These are phyloP conservation scores for Asarcornis scutulata DNA, from an alignment of 2,113 vertebrate species.

Conservation along the genomic window DNA sequence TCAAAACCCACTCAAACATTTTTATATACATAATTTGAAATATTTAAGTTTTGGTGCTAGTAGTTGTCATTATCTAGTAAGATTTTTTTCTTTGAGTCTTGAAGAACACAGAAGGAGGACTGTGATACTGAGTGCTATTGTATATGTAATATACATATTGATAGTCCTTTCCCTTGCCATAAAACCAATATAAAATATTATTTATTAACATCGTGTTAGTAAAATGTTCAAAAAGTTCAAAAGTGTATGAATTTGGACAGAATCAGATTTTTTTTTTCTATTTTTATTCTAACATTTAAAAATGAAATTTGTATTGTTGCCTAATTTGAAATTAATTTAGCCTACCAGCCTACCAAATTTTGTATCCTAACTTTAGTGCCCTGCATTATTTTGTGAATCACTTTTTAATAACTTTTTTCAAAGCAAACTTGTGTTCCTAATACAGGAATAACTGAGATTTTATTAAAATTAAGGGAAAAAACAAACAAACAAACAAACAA, in stretches of 20 bases:
- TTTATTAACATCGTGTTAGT: neutral
- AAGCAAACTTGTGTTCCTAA: neutral
- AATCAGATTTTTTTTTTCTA: neutral
- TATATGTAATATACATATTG: neutral
- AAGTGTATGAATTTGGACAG: neutral
- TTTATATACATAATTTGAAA: neutral
- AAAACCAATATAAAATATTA: neutral
- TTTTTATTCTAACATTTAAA: neutral
- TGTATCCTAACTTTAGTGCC: neutral
- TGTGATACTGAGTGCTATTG: neutral
- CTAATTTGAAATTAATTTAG: conserved; percentile 8
- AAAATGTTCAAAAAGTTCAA: neutral
- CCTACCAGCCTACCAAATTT: no score
- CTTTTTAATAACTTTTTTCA: neutral
- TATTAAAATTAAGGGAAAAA: neutral
- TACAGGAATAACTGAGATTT: neutral
- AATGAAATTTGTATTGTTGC: neutral
- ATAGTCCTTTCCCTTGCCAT: neutral
- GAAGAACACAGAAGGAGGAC: neutral
- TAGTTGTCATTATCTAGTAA: neutral
- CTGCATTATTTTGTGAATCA: neutral
- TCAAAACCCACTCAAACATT: neutral
- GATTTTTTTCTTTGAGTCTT: neutral
- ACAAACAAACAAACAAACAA: no score
- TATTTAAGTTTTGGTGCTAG: neutral